Percentiles rank a stretch among this genome's conserved stretches.
These are phyloP conservation scores for Orchestes rusci DNA, from an alignment of 2,888 invertebrate species.

Conservation along the genomic window DNA sequence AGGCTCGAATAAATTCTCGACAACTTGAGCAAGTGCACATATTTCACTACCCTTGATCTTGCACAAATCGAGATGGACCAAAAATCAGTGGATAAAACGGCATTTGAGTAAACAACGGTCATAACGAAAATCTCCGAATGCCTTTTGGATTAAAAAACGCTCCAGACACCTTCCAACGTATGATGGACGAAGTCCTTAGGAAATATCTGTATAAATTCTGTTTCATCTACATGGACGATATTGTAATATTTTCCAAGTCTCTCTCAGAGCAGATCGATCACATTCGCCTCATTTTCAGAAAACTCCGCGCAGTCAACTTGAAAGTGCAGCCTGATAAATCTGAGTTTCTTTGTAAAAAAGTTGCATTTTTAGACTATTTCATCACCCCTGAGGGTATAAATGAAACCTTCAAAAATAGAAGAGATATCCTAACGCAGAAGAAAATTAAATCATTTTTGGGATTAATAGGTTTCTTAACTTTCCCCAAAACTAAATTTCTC, in stretches of 20 bases:
- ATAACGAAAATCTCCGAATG: slow-evolving; percentile 28
- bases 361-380: too few species aligned
- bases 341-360: too few species aligned
- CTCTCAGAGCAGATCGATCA: slow-evolving; percentile 22
- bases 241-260: slow-evolving; percentile 15
- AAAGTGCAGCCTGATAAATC: too few species aligned
- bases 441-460: slow-evolving; percentile 7
- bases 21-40: slow-evolving; percentile 26
- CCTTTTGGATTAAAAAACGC: slow-evolving; percentile 29
- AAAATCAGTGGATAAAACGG: slow-evolving; percentile 27
- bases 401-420: not conserved
- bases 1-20: slow-evolving; percentile 30
- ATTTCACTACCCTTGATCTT: slow-evolving; percentile 28
- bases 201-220: not conserved
- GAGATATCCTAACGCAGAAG: not conserved
- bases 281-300: slow-evolving; percentile 20
- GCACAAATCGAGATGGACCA: slow-evolving; percentile 29
- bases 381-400: not conserved
- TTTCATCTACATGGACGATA: slow-evolving; percentile 1
- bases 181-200: slow-evolving; percentile 19
- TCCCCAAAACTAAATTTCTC: slow-evolving; percentile 4
- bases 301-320: too few species aligned
- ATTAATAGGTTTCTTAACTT: slow-evolving; percentile 1
- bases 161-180: slow-evolving; percentile 28
- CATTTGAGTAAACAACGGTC: slow-evolving; percentile 28